Conservation (phyloP, 2,797 vertebrate species). For the Staurois parvus region DNA sequence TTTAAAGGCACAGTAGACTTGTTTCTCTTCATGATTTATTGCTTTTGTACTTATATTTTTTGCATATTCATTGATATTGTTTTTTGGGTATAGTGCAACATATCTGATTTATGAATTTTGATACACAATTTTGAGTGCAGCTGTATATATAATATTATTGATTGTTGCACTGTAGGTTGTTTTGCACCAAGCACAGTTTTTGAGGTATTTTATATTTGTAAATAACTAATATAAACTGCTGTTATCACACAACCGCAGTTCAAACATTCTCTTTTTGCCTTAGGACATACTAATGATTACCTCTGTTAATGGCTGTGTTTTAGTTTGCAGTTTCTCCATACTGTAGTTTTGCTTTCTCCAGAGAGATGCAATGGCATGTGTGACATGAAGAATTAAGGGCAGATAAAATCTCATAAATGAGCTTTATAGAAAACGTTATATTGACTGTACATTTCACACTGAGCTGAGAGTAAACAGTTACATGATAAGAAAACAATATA, state of each 20-base stretch:
- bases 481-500: not conserved
- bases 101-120: no score
- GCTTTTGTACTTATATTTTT: no score
- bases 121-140: no score
- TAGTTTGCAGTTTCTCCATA: not conserved
- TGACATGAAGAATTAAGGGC: not conserved
- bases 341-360: not conserved
- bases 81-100: no score
- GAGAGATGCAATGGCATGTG: conserved; percentile 3
- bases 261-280: not conserved
- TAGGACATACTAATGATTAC: not conserved
- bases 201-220: no score
- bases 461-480: not conserved
- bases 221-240: not conserved
- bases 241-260: no score
- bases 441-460: conserved; percentile 6
- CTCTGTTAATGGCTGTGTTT: not conserved
- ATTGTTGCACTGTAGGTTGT: no score
- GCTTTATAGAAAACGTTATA: conserved; percentile 6
- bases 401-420: not conserved
- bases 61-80: no score
- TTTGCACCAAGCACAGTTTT: no score
- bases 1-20: no score
- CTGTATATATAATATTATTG: no score
- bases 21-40: no score